A percentile compares a stretch with the other conserved stretches of the same genome.
phyloP scores from a whole-genome alignment of 2,113 vertebrate genomes.

The Forbesichthys papilliferus region DNA sequence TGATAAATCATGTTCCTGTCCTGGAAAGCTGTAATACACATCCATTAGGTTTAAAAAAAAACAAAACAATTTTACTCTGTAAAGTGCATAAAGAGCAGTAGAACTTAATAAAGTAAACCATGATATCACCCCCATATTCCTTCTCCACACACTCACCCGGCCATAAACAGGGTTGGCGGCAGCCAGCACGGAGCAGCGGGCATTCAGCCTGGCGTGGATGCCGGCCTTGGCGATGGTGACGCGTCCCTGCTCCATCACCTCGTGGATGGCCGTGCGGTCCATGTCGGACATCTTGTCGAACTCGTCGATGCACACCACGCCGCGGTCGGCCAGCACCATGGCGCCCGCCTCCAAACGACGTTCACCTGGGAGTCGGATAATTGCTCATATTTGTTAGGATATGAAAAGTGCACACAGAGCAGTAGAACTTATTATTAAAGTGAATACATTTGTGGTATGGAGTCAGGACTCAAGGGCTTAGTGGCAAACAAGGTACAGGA shows the following conservation, averaged over 20 bases:
- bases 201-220: slow-evolving; percentile 94
- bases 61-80: no score
- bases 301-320: slow-evolving; percentile 96
- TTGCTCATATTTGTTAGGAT: not conserved
- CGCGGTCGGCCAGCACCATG: slow-evolving; percentile 95
- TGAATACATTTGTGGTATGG: no score
- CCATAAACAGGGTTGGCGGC: slow-evolving; percentile 96
- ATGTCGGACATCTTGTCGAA: slow-evolving; percentile 99
- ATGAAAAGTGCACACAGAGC: no score
- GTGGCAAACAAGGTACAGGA: no score
- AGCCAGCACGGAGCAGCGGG: slow-evolving; percentile 94
- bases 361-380: slow-evolving; percentile 77
- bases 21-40: no score
- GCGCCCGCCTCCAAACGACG: slow-evolving; percentile 92
- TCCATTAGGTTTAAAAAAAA: no score
- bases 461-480: no score
- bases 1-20: no score
- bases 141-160: slow-evolving; percentile 76
- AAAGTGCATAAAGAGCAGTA: not conserved
- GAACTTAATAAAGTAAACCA: not conserved
- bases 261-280: slow-evolving; percentile 97
- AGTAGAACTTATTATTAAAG: no score
- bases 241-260: slow-evolving; percentile 98
- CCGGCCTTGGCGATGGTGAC: slow-evolving; percentile 97
- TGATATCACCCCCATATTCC: not conserved